Conservation (phyloP, 2,888 invertebrate species). For the Pilophorus perplexus region DNA sequence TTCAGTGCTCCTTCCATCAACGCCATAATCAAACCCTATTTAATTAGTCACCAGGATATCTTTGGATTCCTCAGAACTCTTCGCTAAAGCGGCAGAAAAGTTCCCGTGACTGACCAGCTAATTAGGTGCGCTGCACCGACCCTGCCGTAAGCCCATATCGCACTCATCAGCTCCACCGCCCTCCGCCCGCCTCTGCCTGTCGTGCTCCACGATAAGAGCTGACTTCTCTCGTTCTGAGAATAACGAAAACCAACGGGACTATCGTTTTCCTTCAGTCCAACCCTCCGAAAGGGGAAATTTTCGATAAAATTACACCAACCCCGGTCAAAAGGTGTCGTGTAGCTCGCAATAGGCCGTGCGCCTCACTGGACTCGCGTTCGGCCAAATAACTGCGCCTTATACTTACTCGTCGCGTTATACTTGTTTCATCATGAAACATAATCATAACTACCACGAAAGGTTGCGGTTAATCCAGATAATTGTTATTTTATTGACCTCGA, state of each 20-base stretch:
- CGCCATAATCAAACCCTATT: too few relatives aligned
- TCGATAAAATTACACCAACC: slow-evolving; percentile 16
- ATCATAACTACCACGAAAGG: slow-evolving; percentile 16
- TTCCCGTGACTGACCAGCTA: slow-evolving; percentile 20
- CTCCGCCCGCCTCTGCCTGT: slow-evolving; percentile 12
- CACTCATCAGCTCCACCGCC: slow-evolving; percentile 22
- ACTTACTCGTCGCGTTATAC: not conserved
- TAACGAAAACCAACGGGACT: slow-evolving; percentile 8
- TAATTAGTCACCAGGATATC: too few relatives aligned
- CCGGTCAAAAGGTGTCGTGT: not conserved
- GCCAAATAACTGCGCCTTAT: not conserved
- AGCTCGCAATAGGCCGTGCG: slow-evolving; percentile 7
- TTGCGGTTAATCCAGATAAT: slow-evolving; percentile 3
- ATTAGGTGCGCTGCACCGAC: slow-evolving; percentile 3
- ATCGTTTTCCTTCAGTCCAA: slow-evolving; percentile 20
- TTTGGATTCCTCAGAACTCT: too few relatives aligned
- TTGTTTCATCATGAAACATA: not conserved
- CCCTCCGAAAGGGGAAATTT: not conserved
- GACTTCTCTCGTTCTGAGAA: not conserved
- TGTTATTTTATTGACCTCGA: not conserved
- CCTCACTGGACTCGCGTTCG: not conserved
- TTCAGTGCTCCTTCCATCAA: too few relatives aligned
- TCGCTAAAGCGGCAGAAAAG: slow-evolving; percentile 5
- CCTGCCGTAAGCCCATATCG: slow-evolving; percentile 8
- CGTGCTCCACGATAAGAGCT: slow-evolving; percentile 16